Conservation (phyloP, 2,113 vertebrate genomes). For the Epinephelus lanceolatus region DNA sequence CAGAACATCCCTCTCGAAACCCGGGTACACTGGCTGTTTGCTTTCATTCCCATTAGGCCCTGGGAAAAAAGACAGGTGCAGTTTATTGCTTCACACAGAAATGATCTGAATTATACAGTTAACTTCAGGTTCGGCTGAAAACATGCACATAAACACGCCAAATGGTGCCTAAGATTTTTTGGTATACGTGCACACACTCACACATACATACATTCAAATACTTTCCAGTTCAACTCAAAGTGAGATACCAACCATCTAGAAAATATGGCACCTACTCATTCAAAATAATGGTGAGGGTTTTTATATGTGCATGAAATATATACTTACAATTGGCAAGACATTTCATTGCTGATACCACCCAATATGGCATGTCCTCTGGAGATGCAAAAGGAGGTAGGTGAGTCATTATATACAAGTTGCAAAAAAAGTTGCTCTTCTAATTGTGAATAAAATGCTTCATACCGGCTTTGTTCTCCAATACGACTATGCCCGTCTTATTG, state of each 20-base stretch:
- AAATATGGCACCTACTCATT: not conserved
- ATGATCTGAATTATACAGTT: not conserved
- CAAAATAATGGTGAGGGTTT: not conserved
- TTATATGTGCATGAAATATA: not conserved
- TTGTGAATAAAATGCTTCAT: slow-evolving; percentile 12
- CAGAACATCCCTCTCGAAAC: slow-evolving; percentile 77
- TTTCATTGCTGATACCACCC: slow-evolving; percentile 81
- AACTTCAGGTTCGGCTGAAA: not conserved
- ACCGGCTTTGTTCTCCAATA: slow-evolving; percentile 79
- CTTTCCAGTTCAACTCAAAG: too few relatives aligned
- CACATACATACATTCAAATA: not conserved
- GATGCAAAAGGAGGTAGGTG: slow-evolving; percentile 3
- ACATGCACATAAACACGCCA: not conserved
- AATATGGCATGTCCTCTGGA: slow-evolving; percentile 79
- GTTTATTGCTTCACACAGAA: not conserved
- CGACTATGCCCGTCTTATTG: slow-evolving; percentile 76
- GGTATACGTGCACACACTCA: too few relatives aligned
- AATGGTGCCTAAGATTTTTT: not conserved
- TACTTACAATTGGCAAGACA: slow-evolving; percentile 80
- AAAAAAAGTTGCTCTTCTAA: not conserved
- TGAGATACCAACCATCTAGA: not conserved
- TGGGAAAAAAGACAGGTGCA: slow-evolving; percentile 31
- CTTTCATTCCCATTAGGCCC: slow-evolving; percentile 73
- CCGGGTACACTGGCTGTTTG: slow-evolving; percentile 73
- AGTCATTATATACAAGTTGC: not conserved